These are phyloP conservation scores for Drosophila funebris DNA, from an alignment of 1,140 invertebrate species.

Conservation along the genomic window DNA sequence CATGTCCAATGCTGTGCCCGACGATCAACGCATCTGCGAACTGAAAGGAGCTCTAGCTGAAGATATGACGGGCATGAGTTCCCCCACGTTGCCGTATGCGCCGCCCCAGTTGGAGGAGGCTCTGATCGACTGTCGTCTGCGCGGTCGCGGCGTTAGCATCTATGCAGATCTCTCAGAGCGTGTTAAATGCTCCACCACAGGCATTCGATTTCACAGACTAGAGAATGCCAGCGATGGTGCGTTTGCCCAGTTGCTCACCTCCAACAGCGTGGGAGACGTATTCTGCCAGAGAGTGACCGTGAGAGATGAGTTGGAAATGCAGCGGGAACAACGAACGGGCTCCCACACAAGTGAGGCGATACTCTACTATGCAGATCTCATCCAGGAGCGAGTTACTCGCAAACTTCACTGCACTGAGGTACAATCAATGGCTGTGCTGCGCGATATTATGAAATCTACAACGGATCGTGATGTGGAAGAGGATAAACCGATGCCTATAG, in stretches of 20 bases:
- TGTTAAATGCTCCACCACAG: constrained; percentile 45
- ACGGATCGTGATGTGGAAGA: constrained; percentile 1
- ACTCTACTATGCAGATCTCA: constrained; percentile 27
- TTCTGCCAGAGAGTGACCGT: constrained; percentile 46
- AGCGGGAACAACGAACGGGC: constrained; percentile 45
- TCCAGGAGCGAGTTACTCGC: constrained; percentile 1
- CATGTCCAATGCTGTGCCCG: constrained; percentile 26
- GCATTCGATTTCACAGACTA: constrained; percentile 46
- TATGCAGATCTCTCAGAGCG: constrained; percentile 61
- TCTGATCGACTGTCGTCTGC: constrained; percentile 25
- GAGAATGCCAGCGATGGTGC: constrained; percentile 33
- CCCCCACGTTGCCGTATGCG: constrained; percentile 41
- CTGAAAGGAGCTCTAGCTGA: constrained; percentile 16
- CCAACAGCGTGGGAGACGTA: constrained; percentile 56
- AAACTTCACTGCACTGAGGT: constrained; percentile 43
- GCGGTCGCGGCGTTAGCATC: constrained; percentile 23
- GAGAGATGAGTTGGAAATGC: constrained; percentile 35
- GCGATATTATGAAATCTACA: constrained; percentile 37
- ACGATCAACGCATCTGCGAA: constrained; percentile 61
- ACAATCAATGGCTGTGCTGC: constrained; percentile 27
- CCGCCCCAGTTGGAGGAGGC: constrained; percentile 53
- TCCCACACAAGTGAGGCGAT: constrained; percentile 45
- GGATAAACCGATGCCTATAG: constrained; percentile 43
- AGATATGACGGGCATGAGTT: constrained; percentile 32
- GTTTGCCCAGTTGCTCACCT: constrained; percentile 58